phyloP scores from a whole-genome alignment of 2,113 vertebrate species.

The Bos indicus region DNA sequence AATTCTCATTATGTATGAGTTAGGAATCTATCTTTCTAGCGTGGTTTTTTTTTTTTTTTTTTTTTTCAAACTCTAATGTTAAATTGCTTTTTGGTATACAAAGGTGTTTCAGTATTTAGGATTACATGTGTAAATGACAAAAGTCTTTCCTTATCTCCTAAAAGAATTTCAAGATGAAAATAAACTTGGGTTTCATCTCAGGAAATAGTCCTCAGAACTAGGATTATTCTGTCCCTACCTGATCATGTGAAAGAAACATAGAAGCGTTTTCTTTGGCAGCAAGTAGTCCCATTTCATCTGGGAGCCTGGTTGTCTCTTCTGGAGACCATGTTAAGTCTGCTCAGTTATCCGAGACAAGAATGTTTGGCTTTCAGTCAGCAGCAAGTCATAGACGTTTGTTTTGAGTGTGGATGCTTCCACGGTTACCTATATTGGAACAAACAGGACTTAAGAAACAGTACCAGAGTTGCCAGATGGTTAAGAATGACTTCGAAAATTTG shows the following conservation, averaged over 20 bases:
- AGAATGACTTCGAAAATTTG: neutral
- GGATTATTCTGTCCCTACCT: neutral
- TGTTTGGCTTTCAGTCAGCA: slow-evolving; percentile 25
- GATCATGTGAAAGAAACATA: neutral
- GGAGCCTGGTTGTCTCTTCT: neutral
- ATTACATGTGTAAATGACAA: neutral
- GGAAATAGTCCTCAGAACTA: neutral
- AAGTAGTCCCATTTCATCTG: neutral
- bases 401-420: slow-evolving; percentile 4
- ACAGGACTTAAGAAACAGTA: neutral
- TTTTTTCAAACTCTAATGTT: neutral
- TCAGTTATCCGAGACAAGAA: slow-evolving; percentile 2
- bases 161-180: slow-evolving; percentile 5
- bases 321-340: neutral
- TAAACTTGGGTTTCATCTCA: slow-evolving; percentile 32
- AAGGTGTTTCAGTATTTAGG: neutral
- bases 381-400: slow-evolving; percentile 8
- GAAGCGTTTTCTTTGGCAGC: neutral
- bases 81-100: slow-evolving; percentile 25
- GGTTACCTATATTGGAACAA: slow-evolving; percentile 28
- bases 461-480: neutral
- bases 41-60: neutral
- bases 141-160: slow-evolving; percentile 14
- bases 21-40: neutral
- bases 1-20: neutral